A percentile compares a stretch with the other conserved stretches of the same genome.
Conservation (phyloP, 2,888 invertebrate genomes). For the Latrodectus hesperus region DNA sequence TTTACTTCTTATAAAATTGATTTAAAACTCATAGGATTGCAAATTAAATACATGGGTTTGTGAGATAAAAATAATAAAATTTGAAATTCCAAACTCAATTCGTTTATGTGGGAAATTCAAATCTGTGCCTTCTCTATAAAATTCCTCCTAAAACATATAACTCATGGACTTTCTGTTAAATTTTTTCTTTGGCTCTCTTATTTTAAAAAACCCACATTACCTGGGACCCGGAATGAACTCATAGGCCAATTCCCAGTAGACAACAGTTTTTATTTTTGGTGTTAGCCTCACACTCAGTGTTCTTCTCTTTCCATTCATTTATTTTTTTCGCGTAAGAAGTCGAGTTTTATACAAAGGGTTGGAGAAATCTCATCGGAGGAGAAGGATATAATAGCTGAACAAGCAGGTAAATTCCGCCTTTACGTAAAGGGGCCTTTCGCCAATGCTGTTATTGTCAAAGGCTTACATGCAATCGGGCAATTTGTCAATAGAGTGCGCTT, state of each 20-base stretch:
- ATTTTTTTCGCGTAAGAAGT: conserved; percentile 43
- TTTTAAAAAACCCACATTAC: conserved; percentile 4
- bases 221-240: conserved; percentile 26
- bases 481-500: conserved; percentile 60
- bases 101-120: neutral
- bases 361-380: conserved; percentile 45
- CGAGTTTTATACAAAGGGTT: conserved; percentile 20
- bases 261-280: neutral
- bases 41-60: too few relatives aligned
- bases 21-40: too few relatives aligned
- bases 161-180: conserved; percentile 11
- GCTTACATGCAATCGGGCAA: conserved; percentile 66
- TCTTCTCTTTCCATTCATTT: conserved; percentile 17
- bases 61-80: too few relatives aligned
- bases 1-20: too few relatives aligned
- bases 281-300: neutral
- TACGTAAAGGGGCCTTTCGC: conserved; percentile 45
- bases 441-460: conserved; percentile 49
- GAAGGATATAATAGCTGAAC: conserved; percentile 45
- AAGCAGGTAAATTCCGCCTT: conserved; percentile 55
- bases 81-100: too few relatives aligned
- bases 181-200: neutral
- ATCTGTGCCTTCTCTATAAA: conserved; percentile 12
- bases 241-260: conserved; percentile 18
- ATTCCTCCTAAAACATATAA: conserved; percentile 50